Evolutionary conservation across 2,797 vertebrate genomes (phyloP).

Genomic region (Babyrousa celebensis): DNA sequence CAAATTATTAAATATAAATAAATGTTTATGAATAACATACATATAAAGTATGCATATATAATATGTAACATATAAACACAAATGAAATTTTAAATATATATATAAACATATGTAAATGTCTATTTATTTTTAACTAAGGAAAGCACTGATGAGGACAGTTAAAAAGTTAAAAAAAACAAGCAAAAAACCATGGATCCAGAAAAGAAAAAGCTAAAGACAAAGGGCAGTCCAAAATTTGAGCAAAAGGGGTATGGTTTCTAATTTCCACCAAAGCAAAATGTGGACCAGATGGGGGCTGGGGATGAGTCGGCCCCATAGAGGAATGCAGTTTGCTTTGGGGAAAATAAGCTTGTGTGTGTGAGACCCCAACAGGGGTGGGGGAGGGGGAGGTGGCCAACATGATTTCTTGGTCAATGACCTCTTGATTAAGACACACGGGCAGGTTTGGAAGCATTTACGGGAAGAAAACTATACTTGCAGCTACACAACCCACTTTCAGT

Average conservation of each 20-base stretch:
- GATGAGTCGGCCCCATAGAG: neutral
- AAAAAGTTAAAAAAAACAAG: conserved; percentile 36
- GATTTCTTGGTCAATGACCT: neutral
- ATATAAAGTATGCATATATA: neutral
- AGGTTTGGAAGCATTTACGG: neutral
- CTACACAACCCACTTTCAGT: neutral
- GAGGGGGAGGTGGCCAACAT: neutral
- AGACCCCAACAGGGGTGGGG: rapidly evolving
- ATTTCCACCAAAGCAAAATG: conserved; percentile 74
- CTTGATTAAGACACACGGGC: neutral
- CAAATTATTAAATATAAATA: neutral
- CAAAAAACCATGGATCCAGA: neutral
- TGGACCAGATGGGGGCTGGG: conserved; percentile 65
- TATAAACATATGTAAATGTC: neutral
- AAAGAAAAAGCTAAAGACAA: conserved; percentile 29
- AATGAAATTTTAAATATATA: neutral
- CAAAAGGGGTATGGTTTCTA: conserved; percentile 45
- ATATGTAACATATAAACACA: neutral
- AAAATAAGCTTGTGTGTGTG: neutral
- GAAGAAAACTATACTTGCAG: neutral
- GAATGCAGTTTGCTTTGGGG: conserved; percentile 37
- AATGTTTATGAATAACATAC: neutral
- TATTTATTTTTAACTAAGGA: neutral
- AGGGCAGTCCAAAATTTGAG: conserved; percentile 3
- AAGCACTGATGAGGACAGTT: conserved; percentile 9